Base-by-base conservation (phyloP, 2,113 vertebrate species). In the Colossoma macropomum region DNA sequence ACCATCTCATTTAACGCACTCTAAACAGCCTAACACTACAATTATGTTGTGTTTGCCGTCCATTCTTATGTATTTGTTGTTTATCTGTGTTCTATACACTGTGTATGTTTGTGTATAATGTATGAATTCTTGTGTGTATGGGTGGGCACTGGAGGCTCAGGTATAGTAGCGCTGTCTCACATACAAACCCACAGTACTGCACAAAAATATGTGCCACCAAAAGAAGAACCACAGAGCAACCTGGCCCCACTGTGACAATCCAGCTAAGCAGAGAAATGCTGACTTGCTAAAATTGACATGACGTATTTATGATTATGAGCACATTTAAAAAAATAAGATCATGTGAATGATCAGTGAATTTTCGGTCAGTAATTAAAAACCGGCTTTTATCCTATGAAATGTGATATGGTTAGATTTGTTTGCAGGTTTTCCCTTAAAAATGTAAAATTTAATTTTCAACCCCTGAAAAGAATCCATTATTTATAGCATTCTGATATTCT, bases 61-160 rank as follows among this genome's bases (percentile, higher is more conserved):
- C 8, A 25, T 63, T 83, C 50, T 82, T 48, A 69, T 69, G 28
- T 79, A 65, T 76, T 15, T 80, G 54, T 77, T 17, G n/a, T n/a
- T n/a, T n/a, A 25, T 41, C 12, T 75, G 65, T 69, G 28, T 45
- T n/a, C 4, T 69, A 23, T 50, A 38, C 48, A 74, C 32, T 69
- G 19, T 80, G 50, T 75, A 54, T 66, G 65, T 86, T 62, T 71
- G 23, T 87, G 71, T 79, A 45, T 63, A 28, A 34, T 70, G 8
- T 80, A 21, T 69, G 10, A 48, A 41, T 69, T 23, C 19, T 66
- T 68, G 32, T 70, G 34, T 63, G 71, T 76, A 79, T 50, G 69
- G 45, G 69, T 27, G 84, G 92, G 91, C 89, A 89, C 91, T 90
- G 83, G 88, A 85, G 88, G 89, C 25, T 54, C 65, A 62, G 83